Conservation (phyloP, 1,140 invertebrate species). For the Oppia nitens region DNA sequence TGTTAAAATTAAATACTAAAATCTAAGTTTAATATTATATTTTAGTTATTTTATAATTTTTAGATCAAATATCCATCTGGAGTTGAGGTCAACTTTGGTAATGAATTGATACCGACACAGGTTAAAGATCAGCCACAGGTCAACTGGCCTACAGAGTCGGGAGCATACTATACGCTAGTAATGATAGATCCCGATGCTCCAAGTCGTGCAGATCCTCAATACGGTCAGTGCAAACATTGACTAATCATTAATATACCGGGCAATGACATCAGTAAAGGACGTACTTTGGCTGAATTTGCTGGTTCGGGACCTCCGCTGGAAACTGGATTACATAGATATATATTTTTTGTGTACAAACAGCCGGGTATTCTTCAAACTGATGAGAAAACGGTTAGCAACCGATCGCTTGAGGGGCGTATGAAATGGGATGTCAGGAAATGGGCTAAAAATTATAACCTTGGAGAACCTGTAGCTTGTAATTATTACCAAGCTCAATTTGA, state of each 20-base stretch:
- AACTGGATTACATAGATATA: constrained; percentile 22
- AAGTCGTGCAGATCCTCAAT: too few species aligned
- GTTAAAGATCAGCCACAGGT: constrained; percentile 20
- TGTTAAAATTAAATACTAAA: too few species aligned
- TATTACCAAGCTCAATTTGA: constrained; percentile 33
- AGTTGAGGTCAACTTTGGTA: constrained; percentile 14
- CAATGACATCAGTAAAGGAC: constrained; percentile 23
- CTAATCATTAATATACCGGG: constrained; percentile 29
- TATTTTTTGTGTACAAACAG: too few species aligned
- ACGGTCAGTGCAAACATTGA: constrained; percentile 25
- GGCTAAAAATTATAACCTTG: constrained; percentile 27
- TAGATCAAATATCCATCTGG: constrained; percentile 19
- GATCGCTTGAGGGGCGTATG: constrained; percentile 28
- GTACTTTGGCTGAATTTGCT: constrained; percentile 24
- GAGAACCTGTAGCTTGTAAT: constrained; percentile 31
- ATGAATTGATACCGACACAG: constrained; percentile 18
- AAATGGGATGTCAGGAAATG: constrained; percentile 28
- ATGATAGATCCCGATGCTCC: constrained; percentile 20
- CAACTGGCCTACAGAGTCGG: constrained; percentile 8
- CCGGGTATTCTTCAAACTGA: too few species aligned
- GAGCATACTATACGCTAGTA: background rate
- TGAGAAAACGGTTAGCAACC: too few species aligned
- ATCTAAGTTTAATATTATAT: too few species aligned
- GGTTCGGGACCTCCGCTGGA: constrained; percentile 27
- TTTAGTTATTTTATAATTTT: too few species aligned